These are phyloP conservation scores for Caerostris extrusa DNA, from an alignment of 1,140 invertebrate species.

Conservation along the genomic window DNA sequence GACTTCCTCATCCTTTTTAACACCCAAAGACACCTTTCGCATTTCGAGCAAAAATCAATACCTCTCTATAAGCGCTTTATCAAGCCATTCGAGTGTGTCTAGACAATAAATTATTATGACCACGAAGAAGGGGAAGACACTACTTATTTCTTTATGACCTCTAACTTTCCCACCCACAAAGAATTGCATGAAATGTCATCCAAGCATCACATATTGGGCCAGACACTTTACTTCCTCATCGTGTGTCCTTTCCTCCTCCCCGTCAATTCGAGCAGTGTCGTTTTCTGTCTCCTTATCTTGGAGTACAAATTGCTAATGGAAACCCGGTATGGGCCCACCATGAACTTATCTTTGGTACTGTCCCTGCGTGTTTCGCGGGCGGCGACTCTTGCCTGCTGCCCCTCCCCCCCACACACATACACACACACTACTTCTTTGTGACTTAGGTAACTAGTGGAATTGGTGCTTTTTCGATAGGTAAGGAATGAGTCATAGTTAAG, in stretches of 20 bases:
- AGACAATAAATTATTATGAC: conserved; percentile 21
- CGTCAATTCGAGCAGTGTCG: not conserved
- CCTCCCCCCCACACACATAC: not conserved
- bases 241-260: not conserved
- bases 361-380: not conserved
- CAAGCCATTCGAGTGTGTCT: conserved; percentile 2
- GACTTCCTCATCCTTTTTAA: not conserved
- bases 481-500: not conserved
- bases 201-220: conserved; percentile 20
- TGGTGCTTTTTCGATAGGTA: not conserved
- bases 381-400: not conserved
- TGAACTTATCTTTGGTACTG: conserved; percentile 43
- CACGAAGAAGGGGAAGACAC: not conserved
- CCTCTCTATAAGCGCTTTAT: not conserved
- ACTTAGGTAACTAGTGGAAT: not conserved
- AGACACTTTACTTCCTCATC: conserved; percentile 43
- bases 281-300: conserved; percentile 24
- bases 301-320: conserved; percentile 70
- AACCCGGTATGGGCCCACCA: conserved; percentile 20
- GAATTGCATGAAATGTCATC: conserved; percentile 48
- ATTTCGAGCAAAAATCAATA: conserved; percentile 24
- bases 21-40: conserved; percentile 14
- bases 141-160: conserved; percentile 38
- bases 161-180: conserved; percentile 5
- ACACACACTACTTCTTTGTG: too few species aligned